Evolutionary conservation across 2,113 vertebrate species (phyloP).

Genomic region (Benitochromis conjunctus): DNA sequence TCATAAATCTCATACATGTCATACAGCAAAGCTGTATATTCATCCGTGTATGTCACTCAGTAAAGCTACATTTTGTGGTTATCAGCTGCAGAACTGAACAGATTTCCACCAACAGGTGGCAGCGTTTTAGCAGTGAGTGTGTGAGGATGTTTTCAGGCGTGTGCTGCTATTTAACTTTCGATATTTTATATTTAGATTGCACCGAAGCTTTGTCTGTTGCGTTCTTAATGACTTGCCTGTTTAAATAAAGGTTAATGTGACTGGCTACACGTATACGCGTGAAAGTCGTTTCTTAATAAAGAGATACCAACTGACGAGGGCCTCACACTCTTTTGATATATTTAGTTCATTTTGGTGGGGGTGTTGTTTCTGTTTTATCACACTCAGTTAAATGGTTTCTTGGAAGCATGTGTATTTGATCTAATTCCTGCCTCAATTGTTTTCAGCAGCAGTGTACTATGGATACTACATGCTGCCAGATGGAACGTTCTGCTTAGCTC

Average conservation of each 20-base stretch:
- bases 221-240: too few relatives aligned
- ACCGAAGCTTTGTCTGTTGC: too few relatives aligned
- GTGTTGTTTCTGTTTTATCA: background rate
- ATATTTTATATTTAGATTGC: background rate
- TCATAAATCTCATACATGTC: background rate
- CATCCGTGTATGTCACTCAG: background rate
- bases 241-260: background rate
- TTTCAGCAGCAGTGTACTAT: slow-evolving; percentile 84
- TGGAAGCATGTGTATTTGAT: background rate
- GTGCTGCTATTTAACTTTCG: background rate
- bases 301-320: background rate
- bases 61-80: background rate
- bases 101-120: background rate
- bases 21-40: background rate
- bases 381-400: background rate
- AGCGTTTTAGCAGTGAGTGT: background rate
- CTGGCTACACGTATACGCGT: background rate
- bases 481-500: slow-evolving; percentile 90
- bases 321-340: background rate
- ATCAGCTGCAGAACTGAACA: background rate
- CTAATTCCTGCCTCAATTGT: background rate
- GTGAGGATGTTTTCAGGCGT: background rate
- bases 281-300: background rate
- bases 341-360: background rate
- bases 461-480: slow-evolving; percentile 98